Evolutionary conservation across 2,113 vertebrate genomes (phyloP), one percentile per base, ranked within the genome.

Genomic region (Epinephelus fuscoguttatus): DNA sequence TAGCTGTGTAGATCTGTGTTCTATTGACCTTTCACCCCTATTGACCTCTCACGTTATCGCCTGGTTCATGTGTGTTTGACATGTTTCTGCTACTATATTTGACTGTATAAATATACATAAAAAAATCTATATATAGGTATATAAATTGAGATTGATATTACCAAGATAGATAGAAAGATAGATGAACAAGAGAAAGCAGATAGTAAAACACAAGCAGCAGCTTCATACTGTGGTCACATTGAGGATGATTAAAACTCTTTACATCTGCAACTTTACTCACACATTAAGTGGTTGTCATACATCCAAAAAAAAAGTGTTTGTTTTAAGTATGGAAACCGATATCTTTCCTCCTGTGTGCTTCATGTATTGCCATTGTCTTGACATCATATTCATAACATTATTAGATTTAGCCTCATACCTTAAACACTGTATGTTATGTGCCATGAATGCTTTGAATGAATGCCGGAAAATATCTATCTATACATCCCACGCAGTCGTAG

Each of bases 41-140:
- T 84, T 84, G 75, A 90, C 90, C 84, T 92, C 87, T 89, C 84
- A 89, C 79, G 86, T 81, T 88, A 79, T 89, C 88, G 80, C 92
- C 90, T 90, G 84, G 85, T 92, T 93, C 90, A 88, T 93, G 92
- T 87, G 88, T 90, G 90, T 94, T 92, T 90, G 83, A 92, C 86
- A 91, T 92, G 88, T 94, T 94, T 91, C 87, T 91, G 90, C 87
- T 88, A 86, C 63, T 92, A 81, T 91, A 92, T 88, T 90, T 91
- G 89, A 93, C 88, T 95, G 92, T 96, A 95, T 93, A 95, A 93
- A 95, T 93, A 95, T 93, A 95, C 90, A 94, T 93, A 93, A 75
- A 93, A 85, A 23, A 67, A 57, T 72, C 70, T 89, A 91, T 90
- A 91, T 82, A 94, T 82, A 92, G 77, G 61, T 92, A 93, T 91